Conservation (phyloP, 2,888 invertebrate species). For the Hemistola chrysoprasaria region DNA sequence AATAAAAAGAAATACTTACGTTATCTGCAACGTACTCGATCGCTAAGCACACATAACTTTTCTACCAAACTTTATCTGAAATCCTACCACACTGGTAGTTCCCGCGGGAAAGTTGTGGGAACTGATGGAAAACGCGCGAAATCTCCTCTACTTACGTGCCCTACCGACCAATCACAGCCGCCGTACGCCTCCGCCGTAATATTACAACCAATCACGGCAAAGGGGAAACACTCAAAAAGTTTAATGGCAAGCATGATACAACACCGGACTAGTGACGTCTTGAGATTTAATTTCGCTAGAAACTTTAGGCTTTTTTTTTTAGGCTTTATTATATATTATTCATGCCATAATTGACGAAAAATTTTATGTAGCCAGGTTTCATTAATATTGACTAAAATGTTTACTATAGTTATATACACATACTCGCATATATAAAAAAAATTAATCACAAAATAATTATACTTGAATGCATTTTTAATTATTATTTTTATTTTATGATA, state of each 20-base stretch:
- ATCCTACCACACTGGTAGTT: conserved; percentile 28
- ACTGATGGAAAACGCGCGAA: conserved; percentile 76
- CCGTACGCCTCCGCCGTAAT: conserved; percentile 60
- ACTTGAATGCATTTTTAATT: no score
- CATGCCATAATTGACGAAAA: no score
- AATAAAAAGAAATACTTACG: conserved; percentile 37
- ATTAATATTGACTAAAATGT: no score
- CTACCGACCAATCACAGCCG: conserved; percentile 53
- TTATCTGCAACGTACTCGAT: conserved; percentile 25
- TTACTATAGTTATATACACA: no score
- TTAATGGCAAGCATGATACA: conserved; percentile 34
- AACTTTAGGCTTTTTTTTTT: no score
- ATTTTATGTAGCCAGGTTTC: no score
- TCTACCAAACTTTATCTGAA: conserved; percentile 37
- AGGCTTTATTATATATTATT: no score
- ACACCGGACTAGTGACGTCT: no score
- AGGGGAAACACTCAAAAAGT: conserved; percentile 69
- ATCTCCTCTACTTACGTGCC: conserved; percentile 67
- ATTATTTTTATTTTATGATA: no score
- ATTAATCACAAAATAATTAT: no score
- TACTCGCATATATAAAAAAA: no score
- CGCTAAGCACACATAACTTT: conserved; percentile 59
- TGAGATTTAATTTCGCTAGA: no score
- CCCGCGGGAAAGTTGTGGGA: conserved; percentile 60
- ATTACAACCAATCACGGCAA: conserved; percentile 54